These are phyloP conservation scores for Pontoporia blainvillei DNA, from an alignment of 2,113 vertebrate genomes.

Conservation along the genomic window DNA sequence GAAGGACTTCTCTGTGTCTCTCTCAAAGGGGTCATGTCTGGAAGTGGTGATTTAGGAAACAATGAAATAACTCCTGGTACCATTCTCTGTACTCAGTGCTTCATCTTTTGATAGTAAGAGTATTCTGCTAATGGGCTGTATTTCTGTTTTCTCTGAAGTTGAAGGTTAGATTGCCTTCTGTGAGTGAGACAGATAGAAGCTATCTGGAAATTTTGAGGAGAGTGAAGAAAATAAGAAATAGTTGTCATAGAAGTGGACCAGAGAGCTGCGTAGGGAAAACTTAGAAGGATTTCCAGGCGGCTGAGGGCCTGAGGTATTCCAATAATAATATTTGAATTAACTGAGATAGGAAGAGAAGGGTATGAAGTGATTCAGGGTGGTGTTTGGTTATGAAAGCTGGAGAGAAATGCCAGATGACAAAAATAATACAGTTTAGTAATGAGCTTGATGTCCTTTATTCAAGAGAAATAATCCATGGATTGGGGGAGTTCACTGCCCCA, in stretches of 20 bases:
- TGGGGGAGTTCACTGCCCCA: not conserved
- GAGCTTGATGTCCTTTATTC: not conserved
- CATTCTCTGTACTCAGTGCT: not conserved
- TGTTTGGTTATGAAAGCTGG: not conserved
- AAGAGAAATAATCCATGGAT: not conserved
- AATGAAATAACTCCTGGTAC: not conserved
- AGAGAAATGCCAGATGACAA: not conserved
- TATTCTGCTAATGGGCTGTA: not conserved
- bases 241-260: not conserved
- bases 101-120: not conserved
- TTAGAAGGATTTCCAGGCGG: conserved; percentile 11
- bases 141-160: not conserved
- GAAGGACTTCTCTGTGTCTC: not conserved
- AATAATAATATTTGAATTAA: not conserved
- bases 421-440: not conserved
- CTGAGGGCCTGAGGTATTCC: not conserved
- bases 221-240: not conserved
- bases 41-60: not conserved
- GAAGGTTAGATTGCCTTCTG: not conserved
- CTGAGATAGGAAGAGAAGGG: not conserved
- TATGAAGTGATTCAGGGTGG: not conserved
- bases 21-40: not conserved
- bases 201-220: not conserved
- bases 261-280: not conserved
- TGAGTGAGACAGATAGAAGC: not conserved